These are phyloP conservation scores for Netta rufina DNA, from an alignment of 2,797 vertebrate genomes.

Conservation along the genomic window DNA sequence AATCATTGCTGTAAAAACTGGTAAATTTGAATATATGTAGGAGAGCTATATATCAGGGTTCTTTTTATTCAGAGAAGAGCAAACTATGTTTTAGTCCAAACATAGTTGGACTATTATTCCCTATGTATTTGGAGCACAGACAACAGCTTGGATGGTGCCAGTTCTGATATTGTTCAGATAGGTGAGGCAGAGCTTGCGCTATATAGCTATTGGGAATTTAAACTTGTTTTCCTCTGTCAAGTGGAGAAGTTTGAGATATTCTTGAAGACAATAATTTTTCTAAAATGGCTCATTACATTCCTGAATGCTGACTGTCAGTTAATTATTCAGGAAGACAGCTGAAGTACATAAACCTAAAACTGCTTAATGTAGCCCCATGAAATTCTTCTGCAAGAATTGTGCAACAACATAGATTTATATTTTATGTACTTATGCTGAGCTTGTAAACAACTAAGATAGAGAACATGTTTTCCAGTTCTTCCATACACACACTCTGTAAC, in stretches of 20 bases:
- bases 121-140: neutral
- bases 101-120: neutral
- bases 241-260: neutral
- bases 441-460: neutral
- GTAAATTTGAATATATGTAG: neutral
- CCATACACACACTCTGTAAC: neutral
- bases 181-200: neutral
- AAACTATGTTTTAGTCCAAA: neutral
- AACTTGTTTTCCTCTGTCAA: neutral
- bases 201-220: neutral
- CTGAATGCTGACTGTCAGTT: neutral
- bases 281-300: neutral
- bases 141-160: rapidly evolving
- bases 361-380: neutral
- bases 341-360: neutral
- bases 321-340: neutral
- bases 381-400: neutral
- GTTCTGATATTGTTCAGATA: neutral
- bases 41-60: neutral
- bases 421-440: neutral
- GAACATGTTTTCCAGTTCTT: neutral
- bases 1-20: neutral
- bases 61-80: neutral
- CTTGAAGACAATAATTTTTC: neutral
- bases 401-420: neutral